A percentile compares a stretch with the other conserved stretches of the same genome.
Evolutionary conservation across 2,888 invertebrate genomes (phyloP).

Genomic region (Zhengitettix transpicula): DNA sequence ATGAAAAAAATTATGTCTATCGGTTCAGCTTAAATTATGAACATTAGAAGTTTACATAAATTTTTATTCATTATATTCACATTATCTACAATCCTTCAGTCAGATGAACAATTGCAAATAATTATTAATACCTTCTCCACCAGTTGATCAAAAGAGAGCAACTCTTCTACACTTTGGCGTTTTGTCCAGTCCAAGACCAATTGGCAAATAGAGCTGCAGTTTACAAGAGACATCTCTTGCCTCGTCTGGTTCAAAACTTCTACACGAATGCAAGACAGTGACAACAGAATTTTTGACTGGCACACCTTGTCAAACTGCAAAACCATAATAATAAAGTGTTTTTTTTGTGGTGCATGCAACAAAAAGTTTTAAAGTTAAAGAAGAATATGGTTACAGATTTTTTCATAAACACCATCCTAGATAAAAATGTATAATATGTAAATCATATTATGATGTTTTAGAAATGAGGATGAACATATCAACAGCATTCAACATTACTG

Average conservation of each 20-base stretch:
- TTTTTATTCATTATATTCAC: not conserved
- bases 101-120: not conserved
- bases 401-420: too few species aligned
- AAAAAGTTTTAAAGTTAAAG: too few species aligned
- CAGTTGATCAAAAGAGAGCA: conserved; percentile 24
- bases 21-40: too few species aligned
- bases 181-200: conserved; percentile 48
- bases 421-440: too few species aligned
- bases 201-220: conserved; percentile 38
- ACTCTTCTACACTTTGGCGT: conserved; percentile 21
- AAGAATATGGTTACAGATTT: too few species aligned
- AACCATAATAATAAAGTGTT: not conserved
- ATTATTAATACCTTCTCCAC: conserved; percentile 34
- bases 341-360: too few species aligned
- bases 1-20: too few species aligned
- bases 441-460: too few species aligned
- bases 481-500: too few species aligned
- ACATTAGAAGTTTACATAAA: too few species aligned
- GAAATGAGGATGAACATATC: too few species aligned
- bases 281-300: conserved; percentile 40
- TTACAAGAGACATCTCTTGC: conserved; percentile 41
- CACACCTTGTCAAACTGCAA: conserved; percentile 47
- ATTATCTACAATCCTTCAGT: not conserved
- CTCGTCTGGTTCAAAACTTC: conserved; percentile 59
- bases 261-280: conserved; percentile 49